Evolutionary conservation across 2,888 invertebrate genomes (phyloP).

Genomic region (Artemia sinica): DNA sequence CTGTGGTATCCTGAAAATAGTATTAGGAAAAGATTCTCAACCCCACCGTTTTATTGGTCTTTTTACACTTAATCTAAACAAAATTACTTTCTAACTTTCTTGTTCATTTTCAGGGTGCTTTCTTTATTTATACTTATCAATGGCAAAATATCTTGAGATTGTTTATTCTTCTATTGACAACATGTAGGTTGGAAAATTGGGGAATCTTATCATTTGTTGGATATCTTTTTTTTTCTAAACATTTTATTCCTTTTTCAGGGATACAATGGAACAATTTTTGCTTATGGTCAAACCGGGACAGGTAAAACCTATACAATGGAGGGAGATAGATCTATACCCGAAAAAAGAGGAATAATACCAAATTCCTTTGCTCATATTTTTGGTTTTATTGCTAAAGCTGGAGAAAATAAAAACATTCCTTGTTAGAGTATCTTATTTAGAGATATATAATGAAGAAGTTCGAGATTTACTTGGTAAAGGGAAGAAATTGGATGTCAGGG

Average conservation of each 20-base stretch:
- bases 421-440: constrained; percentile 90
- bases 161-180: no score
- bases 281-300: constrained; percentile 83
- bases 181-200: no score
- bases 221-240: no score
- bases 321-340: constrained; percentile 67
- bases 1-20: no score
- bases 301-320: constrained; percentile 99
- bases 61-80: no score
- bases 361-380: constrained; percentile 98
- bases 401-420: constrained; percentile 79
- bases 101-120: no score
- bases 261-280: constrained; percentile 85
- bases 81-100: no score
- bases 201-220: no score
- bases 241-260: constrained; percentile 41
- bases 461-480: constrained; percentile 81
- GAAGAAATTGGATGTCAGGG: constrained; percentile 79
- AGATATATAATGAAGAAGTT: constrained; percentile 98
- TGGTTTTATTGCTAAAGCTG: constrained; percentile 85
- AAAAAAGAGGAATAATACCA: constrained; percentile 86
- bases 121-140: no score
- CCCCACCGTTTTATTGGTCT: no score
- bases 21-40: no score
- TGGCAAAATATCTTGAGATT: no score